Evolutionary conservation across 2,797 vertebrate genomes (phyloP).

Genomic region (Darevskia mixta): DNA sequence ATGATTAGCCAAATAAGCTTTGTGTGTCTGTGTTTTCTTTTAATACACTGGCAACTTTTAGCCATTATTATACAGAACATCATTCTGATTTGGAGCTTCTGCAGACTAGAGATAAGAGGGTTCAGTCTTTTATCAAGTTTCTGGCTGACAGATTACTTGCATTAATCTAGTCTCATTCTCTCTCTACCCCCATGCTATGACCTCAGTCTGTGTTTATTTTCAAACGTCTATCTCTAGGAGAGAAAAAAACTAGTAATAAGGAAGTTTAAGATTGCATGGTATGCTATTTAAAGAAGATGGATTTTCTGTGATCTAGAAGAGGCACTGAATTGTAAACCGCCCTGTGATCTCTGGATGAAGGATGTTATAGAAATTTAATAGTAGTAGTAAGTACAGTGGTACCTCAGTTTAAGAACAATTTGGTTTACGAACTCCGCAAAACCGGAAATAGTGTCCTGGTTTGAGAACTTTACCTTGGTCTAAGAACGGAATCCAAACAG

Average conservation of each 20-base stretch:
- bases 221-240: constrained; percentile 53
- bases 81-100: constrained; percentile 5
- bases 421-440: too few species aligned
- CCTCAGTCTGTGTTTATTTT: constrained; percentile 59
- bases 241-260: constrained; percentile 46
- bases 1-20: not conserved
- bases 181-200: constrained; percentile 18
- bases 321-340: constrained; percentile 9
- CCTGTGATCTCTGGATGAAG: too few species aligned
- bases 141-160: constrained; percentile 1
- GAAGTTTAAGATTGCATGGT: constrained; percentile 49
- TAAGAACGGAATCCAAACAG: too few species aligned
- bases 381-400: too few species aligned
- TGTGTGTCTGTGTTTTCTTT: not conserved
- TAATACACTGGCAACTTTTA: not conserved
- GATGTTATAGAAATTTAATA: too few species aligned
- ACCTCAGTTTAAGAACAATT: too few species aligned
- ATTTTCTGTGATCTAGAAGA: constrained; percentile 41
- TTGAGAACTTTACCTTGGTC: too few species aligned
- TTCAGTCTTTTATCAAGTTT: constrained; percentile 18
- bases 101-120: not conserved
- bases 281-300: constrained; percentile 66
- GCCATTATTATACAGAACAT: not conserved
- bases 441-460: too few species aligned
- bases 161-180: constrained; percentile 44